Conservation (phyloP, 2,888 invertebrate genomes). For the Entomobrya proxima region DNA sequence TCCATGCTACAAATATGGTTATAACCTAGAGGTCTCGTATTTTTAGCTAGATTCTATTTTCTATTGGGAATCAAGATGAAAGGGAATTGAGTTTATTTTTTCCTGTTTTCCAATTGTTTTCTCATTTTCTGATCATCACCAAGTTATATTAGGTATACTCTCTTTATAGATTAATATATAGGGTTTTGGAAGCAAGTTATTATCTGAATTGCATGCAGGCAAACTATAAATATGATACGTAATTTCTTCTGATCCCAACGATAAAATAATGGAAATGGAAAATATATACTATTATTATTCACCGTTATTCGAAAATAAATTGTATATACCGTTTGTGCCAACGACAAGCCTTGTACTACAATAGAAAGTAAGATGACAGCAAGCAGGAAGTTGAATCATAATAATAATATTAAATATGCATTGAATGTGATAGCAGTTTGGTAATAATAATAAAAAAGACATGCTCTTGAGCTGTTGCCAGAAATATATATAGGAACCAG, state of each 20-base stretch:
- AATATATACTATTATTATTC: not conserved
- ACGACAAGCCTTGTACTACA: no score
- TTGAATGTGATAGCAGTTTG: slow-evolving; percentile 18
- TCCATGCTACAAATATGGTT: not conserved
- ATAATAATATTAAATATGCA: slow-evolving; percentile 7
- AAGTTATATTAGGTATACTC: no score
- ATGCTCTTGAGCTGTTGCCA: not conserved
- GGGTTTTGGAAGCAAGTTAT: no score
- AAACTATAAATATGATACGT: not conserved
- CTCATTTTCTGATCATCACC: no score
- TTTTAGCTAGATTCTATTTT: no score
- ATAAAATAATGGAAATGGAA: not conserved
- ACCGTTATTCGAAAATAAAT: not conserved
- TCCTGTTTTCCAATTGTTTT: slow-evolving; percentile 17
- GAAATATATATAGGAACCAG: no score
- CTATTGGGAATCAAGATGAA: not conserved
- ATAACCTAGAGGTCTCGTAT: no score
- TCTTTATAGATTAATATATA: no score
- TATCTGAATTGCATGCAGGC: not conserved
- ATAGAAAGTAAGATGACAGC: no score
- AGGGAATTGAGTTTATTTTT: not conserved
- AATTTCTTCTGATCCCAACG: not conserved
- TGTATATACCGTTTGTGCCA: no score
- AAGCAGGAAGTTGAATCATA: not conserved
- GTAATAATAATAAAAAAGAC: slow-evolving; percentile 3